Conservation (phyloP, 2,797 vertebrate species). For the Eidolon dupreanum region DNA sequence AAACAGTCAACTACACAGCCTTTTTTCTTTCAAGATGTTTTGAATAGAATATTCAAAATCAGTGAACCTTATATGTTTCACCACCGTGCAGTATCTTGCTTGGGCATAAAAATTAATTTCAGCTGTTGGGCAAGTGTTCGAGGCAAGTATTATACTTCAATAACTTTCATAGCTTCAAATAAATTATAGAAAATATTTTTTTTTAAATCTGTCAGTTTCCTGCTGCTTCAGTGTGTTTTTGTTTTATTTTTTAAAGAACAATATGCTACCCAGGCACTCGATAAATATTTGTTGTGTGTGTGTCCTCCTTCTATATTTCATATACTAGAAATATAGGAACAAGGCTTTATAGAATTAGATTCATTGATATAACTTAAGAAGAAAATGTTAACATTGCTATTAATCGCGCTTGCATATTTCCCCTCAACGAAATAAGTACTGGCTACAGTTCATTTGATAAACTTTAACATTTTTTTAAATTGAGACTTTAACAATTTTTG, state of each 20-base stretch:
- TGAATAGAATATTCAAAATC: slow-evolving; percentile 70
- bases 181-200: slow-evolving; percentile 5
- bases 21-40: slow-evolving; percentile 68
- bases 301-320: slow-evolving; percentile 27
- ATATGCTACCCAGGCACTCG: slow-evolving; percentile 48
- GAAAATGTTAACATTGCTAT: slow-evolving; percentile 23
- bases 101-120: slow-evolving; percentile 76
- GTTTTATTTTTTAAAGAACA: slow-evolving; percentile 42
- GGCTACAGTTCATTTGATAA: slow-evolving; percentile 25
- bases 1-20: slow-evolving; percentile 36
- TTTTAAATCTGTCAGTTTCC: slow-evolving; percentile 54
- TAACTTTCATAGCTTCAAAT: slow-evolving; percentile 40
- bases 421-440: not conserved
- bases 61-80: slow-evolving; percentile 72
- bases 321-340: slow-evolving; percentile 34
- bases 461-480: not conserved
- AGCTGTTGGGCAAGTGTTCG: slow-evolving; percentile 61
- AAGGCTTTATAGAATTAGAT: not conserved
- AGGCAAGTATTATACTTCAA: slow-evolving; percentile 68
- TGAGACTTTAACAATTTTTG: not conserved
- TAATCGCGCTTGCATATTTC: slow-evolving; percentile 38
- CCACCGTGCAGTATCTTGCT: slow-evolving; percentile 66
- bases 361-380: slow-evolving; percentile 12
- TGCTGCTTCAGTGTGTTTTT: slow-evolving; percentile 45
- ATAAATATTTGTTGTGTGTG: slow-evolving; percentile 50